Percentiles rank a stretch among this genome's conserved stretches.
Conservation (phyloP, 2,113 vertebrate genomes). For the Plestiodon gilberti region DNA sequence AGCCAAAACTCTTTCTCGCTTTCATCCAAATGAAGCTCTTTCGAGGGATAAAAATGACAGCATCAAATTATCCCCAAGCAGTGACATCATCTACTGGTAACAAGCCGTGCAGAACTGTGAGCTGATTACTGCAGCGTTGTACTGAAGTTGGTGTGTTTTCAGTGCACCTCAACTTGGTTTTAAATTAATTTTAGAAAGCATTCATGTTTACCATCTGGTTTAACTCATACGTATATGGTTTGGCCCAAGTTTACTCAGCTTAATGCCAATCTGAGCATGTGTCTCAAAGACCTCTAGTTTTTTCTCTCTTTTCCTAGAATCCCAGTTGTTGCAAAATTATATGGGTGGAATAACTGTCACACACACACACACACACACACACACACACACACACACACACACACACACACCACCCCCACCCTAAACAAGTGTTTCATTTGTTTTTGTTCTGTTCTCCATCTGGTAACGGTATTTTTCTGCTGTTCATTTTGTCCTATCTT, state of each 20-base stretch:
- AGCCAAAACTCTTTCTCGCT: constrained; percentile 46
- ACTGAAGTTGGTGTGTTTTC: constrained; percentile 59
- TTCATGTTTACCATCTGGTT: constrained; percentile 76
- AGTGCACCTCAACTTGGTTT: constrained; percentile 68
- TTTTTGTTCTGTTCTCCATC: constrained; percentile 9
- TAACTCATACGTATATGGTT: constrained; percentile 59
- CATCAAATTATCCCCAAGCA: constrained; percentile 66
- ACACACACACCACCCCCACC: no score
- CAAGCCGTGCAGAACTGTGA: constrained; percentile 52
- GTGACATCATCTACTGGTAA: constrained; percentile 59
- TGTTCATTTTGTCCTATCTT: not conserved
- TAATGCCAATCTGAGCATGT: constrained; percentile 33
- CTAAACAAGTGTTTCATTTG: not conserved
- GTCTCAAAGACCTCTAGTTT: constrained; percentile 16
- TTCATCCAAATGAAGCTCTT: constrained; percentile 48
- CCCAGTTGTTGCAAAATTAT: not conserved
- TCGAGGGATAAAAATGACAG: constrained; percentile 40
- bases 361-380: no score
- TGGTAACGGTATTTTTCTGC: constrained; percentile 27
- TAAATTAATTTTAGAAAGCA: constrained; percentile 73
- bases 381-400: no score
- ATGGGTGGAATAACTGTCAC: constrained; percentile 1
- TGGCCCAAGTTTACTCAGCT: constrained; percentile 61
- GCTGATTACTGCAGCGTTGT: constrained; percentile 70
- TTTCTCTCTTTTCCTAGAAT: not conserved